Base-by-base conservation (phyloP, 2,113 vertebrate genomes). In the Benitochromis conjunctus region DNA sequence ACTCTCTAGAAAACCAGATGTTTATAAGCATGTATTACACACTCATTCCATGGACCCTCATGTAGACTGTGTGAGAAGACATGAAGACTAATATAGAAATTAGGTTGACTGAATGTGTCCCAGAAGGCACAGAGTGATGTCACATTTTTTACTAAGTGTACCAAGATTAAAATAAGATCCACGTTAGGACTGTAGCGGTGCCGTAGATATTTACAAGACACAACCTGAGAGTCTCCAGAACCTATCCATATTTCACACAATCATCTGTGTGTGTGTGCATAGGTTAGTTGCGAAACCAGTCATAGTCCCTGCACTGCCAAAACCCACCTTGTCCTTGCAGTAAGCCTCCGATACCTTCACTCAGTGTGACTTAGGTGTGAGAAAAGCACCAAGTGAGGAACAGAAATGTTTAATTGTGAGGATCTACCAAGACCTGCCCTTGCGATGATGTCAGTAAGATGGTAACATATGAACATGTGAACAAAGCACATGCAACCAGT, bases 41-140 rank as follows among this genome's bases (percentile, higher is more conserved):
- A 89, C 84, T 80, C 54, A 71, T 66, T 83, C 79, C 58, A 79
- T 91, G 92, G 84, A 92, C 90, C 69, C 55, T 87, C 80, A 91
- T 94, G 85, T 93, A 93, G 92, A 93, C 89, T 93, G 83, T 21
- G 58, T 53, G 88, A 88, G 82, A 83, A 57, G 88, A 93, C 83
- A 92, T 84, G 87, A 90, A 87, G 93, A 93, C 91, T 82, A 90
- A 94, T 94, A 92, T 95, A 95, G 94, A 93, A 95, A 95, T 94
- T 60, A 95, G 95, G 95, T 92, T 95, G 94, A 93, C 86, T 92
- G 88, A 90, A 78, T 84, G 34, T 79, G 88, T 94, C 94, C 94
- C 94, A 84, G 81, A 90, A 90, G 88, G 81, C 86, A 81, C 58
- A 55, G 74, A 69, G 78, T 84, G 89, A 90, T 92, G 92, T 86